Percentiles rank a stretch among this genome's conserved stretches.
phyloP scores from a whole-genome alignment of 1,140 invertebrate genomes.

The Papilio xuthus region DNA sequence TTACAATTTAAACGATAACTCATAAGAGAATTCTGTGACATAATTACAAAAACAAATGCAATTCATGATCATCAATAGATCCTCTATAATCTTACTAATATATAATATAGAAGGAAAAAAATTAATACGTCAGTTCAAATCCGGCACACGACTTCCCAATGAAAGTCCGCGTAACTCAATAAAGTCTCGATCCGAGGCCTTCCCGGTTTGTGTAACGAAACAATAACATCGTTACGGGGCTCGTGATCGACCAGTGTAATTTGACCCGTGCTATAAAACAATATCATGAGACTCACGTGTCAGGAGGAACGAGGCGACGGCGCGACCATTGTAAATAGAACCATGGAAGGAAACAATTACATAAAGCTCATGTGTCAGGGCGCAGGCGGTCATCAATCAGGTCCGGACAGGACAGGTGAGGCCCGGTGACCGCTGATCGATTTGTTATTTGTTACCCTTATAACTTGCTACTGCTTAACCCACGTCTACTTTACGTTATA shows the following conservation, averaged over 20 bases:
- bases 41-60: no score
- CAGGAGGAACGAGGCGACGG: neutral
- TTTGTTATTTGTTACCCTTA: conserved; percentile 12
- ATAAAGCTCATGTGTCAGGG: conserved; percentile 16
- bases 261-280: neutral
- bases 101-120: neutral
- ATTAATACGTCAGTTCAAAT: conserved; percentile 15
- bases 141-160: neutral
- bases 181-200: neutral
- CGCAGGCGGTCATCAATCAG: conserved; percentile 19
- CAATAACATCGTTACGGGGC: conserved; percentile 1
- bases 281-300: neutral
- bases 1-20: neutral
- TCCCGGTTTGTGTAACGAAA: neutral
- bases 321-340: neutral
- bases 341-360: conserved; percentile 25
- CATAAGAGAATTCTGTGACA: no score
- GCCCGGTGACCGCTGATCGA: conserved; percentile 19
- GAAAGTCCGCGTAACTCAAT: conserved; percentile 7
- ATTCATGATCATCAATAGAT: no score
- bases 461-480: neutral
- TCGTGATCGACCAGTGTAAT: neutral
- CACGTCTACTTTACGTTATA: neutral
- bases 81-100: no score
- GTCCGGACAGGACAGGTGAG: conserved; percentile 4